A percentile compares a stretch with the other conserved stretches of the same genome.
Conservation (phyloP, 2,888 invertebrate species). For the Emmelina monodactyla region DNA sequence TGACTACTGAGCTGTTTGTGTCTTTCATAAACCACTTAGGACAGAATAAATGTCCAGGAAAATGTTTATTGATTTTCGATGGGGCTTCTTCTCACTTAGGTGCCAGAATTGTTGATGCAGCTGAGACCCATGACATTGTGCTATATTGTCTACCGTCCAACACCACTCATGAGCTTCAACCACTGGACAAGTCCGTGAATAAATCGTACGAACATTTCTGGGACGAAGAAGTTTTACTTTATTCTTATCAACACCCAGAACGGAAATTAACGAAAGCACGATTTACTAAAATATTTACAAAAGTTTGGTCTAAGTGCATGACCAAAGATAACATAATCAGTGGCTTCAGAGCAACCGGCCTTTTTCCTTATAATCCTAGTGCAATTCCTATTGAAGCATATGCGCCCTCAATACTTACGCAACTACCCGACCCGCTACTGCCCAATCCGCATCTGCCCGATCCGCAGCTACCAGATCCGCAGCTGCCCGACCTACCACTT, state of each 20-base stretch:
- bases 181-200: background rate
- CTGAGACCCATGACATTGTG: background rate
- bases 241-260: background rate
- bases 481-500: background rate
- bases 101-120: background rate
- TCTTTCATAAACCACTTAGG: background rate
- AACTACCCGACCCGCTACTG: background rate
- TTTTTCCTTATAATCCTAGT: background rate
- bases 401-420: background rate
- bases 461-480: background rate
- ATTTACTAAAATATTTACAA: conserved; percentile 1
- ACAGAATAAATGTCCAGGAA: conserved; percentile 1
- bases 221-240: conserved; percentile 1
- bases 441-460: no score
- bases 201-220: background rate
- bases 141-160: conserved; percentile 1
- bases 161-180: background rate
- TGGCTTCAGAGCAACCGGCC: conserved; percentile 1
- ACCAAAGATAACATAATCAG: background rate
- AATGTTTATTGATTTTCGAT: conserved; percentile 1
- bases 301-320: conserved; percentile 2
- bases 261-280: background rate
- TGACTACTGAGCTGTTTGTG: background rate
- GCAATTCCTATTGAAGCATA: background rate
- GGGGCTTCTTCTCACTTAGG: background rate